A percentile compares a stretch with the other conserved stretches of the same genome.
These are phyloP conservation scores for Synchiropus splendidus DNA, from an alignment of 2,113 vertebrate genomes.

Conservation along the genomic window DNA sequence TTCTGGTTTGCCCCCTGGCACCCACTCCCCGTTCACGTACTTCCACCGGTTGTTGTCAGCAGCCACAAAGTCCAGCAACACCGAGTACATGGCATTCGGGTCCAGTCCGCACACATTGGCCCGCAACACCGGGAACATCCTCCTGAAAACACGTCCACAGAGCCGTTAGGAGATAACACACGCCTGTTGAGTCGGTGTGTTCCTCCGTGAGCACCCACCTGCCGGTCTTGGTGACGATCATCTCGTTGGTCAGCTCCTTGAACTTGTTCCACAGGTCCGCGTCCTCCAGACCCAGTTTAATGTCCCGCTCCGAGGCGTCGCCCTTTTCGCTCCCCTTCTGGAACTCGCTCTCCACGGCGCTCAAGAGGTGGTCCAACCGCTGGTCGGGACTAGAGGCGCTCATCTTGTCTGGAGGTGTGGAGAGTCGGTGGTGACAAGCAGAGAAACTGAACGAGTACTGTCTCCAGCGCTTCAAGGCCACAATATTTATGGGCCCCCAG, in stretches of 20 bases:
- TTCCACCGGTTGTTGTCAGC: conserved; percentile 77
- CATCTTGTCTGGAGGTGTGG: conserved; percentile 49
- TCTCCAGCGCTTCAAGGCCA: conserved; percentile 8
- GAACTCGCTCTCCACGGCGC: conserved; percentile 72
- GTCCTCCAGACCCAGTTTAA: conserved; percentile 70
- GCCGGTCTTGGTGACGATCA: conserved; percentile 76
- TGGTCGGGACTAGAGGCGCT: conserved; percentile 62
- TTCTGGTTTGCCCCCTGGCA: conserved; percentile 72
- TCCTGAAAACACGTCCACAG: conserved; percentile 36
- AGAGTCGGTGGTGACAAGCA: too few relatives aligned
- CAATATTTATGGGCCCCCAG: conserved; percentile 58
- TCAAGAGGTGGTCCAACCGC: conserved; percentile 72
- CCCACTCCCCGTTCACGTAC: conserved; percentile 76
- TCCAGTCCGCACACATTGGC: conserved; percentile 67
- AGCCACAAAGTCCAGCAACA: conserved; percentile 72
- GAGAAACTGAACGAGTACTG: background rate
- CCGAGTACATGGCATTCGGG: conserved; percentile 75
- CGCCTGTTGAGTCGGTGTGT: too few relatives aligned
- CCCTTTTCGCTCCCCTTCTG: conserved; percentile 73
- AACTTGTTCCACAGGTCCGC: conserved; percentile 71
- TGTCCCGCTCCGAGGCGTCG: conserved; percentile 69
- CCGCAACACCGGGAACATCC: conserved; percentile 73
- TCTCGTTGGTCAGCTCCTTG: conserved; percentile 74
- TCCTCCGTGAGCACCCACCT: conserved; percentile 41
- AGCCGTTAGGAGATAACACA: too few relatives aligned